These are phyloP conservation scores for Agonopterix alstromeriana DNA, from an alignment of 2,888 invertebrate species.

Conservation along the genomic window DNA sequence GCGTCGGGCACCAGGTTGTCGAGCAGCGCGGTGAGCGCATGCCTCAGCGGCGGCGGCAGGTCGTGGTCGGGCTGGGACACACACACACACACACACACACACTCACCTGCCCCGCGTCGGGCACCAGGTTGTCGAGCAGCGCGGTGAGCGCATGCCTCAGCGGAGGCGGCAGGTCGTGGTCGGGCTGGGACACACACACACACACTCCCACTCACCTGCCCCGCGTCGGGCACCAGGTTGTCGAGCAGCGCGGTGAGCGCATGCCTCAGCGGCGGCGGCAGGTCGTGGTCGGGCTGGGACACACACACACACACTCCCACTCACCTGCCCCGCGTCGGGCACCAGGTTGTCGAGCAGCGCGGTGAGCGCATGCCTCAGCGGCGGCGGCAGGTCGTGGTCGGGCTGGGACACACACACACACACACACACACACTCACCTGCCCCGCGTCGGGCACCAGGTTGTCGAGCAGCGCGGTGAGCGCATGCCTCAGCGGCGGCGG, in stretches of 20 bases:
- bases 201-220: constrained; percentile 19
- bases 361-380: constrained; percentile 77
- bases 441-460: constrained; percentile 29
- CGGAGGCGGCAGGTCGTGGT: too few relatives aligned
- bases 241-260: constrained; percentile 73
- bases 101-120: too few relatives aligned
- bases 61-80: constrained; percentile 88
- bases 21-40: too few relatives aligned
- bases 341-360: constrained; percentile 50
- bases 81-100: constrained; percentile 34
- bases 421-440: constrained; percentile 19
- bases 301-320: constrained; percentile 36
- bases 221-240: constrained; percentile 30
- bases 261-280: constrained; percentile 76
- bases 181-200: too few relatives aligned
- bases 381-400: constrained; percentile 81
- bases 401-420: constrained; percentile 80
- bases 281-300: constrained; percentile 86
- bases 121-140: too few relatives aligned
- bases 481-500: constrained; percentile 78
- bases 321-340: constrained; percentile 33
- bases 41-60: constrained; percentile 77
- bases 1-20: constrained; percentile 36
- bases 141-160: too few relatives aligned
- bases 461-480: constrained; percentile 67